Evolutionary conservation across 2,888 invertebrate genomes (phyloP).

Genomic region (Agrenia bidenticulata): DNA sequence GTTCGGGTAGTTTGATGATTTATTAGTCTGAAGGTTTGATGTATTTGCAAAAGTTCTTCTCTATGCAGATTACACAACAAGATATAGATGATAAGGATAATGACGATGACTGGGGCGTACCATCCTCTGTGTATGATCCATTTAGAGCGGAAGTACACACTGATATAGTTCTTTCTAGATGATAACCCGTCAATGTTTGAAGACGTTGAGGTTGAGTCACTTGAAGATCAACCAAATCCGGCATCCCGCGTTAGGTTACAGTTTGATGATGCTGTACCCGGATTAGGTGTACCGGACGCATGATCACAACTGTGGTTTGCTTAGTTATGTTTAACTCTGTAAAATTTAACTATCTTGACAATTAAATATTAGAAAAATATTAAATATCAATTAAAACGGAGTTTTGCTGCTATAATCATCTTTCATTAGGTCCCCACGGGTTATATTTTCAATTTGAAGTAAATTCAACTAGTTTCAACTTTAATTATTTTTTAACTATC

Average conservation of each 20-base stretch:
- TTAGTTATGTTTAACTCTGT: too few relatives aligned
- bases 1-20: neutral
- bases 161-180: neutral
- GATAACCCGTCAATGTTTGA: neutral
- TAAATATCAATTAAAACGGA: too few relatives aligned
- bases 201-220: neutral
- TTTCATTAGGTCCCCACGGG: too few relatives aligned
- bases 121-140: neutral
- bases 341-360: too few relatives aligned
- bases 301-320: too few relatives aligned
- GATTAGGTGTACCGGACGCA: too few relatives aligned
- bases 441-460: too few relatives aligned
- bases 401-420: too few relatives aligned
- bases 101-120: neutral
- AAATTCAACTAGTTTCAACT: too few relatives aligned
- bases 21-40: neutral
- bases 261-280: constrained; percentile 1
- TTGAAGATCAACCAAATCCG: neutral
- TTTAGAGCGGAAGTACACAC: neutral
- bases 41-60: neutral
- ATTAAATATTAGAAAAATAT: too few relatives aligned
- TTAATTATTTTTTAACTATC: too few relatives aligned
- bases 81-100: neutral
- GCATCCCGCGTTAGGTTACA: neutral
- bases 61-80: neutral